Conservation (phyloP, 2,797 vertebrate genomes). For the Trichosurus vulpecula region DNA sequence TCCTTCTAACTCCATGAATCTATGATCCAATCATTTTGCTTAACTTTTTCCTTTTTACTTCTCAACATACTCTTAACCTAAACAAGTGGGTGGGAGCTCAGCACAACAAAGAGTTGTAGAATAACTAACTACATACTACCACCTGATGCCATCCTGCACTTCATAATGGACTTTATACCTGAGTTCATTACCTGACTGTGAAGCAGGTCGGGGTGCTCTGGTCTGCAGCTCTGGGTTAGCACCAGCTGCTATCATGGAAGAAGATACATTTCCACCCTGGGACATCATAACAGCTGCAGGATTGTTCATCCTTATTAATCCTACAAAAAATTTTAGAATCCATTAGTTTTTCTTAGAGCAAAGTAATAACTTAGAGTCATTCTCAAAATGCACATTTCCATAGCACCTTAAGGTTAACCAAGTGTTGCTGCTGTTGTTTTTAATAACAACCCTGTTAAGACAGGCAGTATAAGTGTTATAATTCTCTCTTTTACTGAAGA, state of each 20-base stretch:
- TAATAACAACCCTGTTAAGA: neutral
- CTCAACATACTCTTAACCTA: neutral
- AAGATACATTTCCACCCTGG: constrained; percentile 89
- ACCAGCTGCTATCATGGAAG: constrained; percentile 90
- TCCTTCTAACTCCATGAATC: neutral
- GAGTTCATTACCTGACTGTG: constrained; percentile 91
- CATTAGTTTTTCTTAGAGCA: neutral
- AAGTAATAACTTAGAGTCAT: neutral
- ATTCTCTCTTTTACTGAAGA: neutral
- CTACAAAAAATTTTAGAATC: constrained; percentile 80
- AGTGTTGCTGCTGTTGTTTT: neutral
- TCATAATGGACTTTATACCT: constrained; percentile 11
- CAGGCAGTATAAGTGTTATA: neutral
- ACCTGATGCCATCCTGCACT: constrained; percentile 52
- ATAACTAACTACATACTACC: neutral
- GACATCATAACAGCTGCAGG: constrained; percentile 92
- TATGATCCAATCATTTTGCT: neutral
- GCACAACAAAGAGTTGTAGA: neutral
- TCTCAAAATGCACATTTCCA: neutral
- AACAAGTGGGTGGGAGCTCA: neutral
- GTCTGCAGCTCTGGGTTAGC: constrained; percentile 93
- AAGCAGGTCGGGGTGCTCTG: constrained; percentile 91
- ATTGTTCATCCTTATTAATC: constrained; percentile 93
- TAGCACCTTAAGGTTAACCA: neutral
- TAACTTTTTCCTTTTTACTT: neutral